Evolutionary conservation across 1,140 invertebrate genomes (phyloP).

Genomic region (Drosophila ficusphila): DNA sequence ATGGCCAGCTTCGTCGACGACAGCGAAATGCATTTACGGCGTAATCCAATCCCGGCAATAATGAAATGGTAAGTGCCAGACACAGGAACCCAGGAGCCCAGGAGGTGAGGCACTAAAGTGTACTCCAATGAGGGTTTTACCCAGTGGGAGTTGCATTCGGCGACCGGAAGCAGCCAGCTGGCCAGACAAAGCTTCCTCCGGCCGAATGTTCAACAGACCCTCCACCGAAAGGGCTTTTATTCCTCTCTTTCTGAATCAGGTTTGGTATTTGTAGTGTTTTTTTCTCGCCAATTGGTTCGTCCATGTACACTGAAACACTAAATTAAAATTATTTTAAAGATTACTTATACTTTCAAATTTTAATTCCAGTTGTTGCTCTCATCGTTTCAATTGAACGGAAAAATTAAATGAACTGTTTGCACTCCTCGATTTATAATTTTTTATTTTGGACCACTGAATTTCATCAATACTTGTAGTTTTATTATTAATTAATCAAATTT

Average conservation of each 20-base stretch:
- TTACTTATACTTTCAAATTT: neutral
- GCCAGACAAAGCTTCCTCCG: conserved; percentile 30
- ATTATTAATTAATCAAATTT: no score
- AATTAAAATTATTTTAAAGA: neutral
- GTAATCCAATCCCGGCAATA: conserved; percentile 60
- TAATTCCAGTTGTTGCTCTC: no score
- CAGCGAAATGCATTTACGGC: conserved; percentile 61
- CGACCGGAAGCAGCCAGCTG: conserved; percentile 35
- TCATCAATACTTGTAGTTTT: no score
- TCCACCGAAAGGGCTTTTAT: conserved; percentile 2
- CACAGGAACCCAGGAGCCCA: conserved; percentile 27
- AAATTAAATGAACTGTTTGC: no score
- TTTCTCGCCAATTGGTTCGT: conserved; percentile 4
- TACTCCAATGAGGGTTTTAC: conserved; percentile 2
- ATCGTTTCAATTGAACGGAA: no score
- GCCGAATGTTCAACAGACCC: conserved; percentile 51
- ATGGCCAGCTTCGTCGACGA: conserved; percentile 23
- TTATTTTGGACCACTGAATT: no score
- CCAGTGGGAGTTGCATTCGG: conserved; percentile 11
- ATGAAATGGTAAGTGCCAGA: conserved; percentile 62
- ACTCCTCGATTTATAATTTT: no score
- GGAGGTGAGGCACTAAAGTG: conserved; percentile 10
- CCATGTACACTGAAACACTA: neutral
- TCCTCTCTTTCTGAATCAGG: conserved; percentile 33
- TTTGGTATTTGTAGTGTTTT: conserved; percentile 35